Conservation (phyloP, 2,113 vertebrate species). For the Seriola rivoliana region DNA sequence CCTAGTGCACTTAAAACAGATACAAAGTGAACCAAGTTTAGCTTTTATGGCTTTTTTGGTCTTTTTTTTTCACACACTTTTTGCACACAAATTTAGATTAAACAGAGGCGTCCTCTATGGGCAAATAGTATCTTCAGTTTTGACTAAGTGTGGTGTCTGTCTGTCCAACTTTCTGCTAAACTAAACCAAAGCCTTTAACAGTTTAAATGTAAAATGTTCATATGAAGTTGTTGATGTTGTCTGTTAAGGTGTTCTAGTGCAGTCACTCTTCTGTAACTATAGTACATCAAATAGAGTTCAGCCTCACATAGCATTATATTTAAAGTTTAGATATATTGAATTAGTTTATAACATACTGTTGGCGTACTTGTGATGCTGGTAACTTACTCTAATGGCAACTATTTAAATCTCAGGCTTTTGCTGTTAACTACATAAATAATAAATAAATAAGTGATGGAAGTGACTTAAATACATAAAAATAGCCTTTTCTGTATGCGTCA, state of each 20-base stretch:
- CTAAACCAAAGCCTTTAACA: neutral
- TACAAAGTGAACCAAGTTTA: conserved; percentile 43
- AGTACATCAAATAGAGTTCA: neutral
- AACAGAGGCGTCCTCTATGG: neutral
- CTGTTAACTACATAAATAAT: neutral
- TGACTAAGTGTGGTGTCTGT: neutral
- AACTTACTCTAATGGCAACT: neutral
- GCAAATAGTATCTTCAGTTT: neutral
- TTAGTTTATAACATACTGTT: neutral
- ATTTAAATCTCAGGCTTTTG: neutral
- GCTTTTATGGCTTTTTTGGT: conserved; percentile 18
- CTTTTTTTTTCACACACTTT: neutral
- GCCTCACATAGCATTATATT: neutral
- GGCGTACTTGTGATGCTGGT: neutral
- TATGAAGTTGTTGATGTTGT: neutral
- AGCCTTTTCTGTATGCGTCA: neutral
- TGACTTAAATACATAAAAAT: neutral
- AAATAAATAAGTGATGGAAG: neutral
- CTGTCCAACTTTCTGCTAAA: neutral
- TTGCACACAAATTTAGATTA: conserved; percentile 1
- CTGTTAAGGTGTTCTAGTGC: neutral
- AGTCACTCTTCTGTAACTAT: neutral
- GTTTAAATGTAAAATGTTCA: neutral
- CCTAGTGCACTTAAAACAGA: conserved; percentile 54
- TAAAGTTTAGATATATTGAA: neutral